These are phyloP conservation scores for Myripristis murdjan DNA, from an alignment of 2,797 vertebrate genomes.

Conservation along the genomic window DNA sequence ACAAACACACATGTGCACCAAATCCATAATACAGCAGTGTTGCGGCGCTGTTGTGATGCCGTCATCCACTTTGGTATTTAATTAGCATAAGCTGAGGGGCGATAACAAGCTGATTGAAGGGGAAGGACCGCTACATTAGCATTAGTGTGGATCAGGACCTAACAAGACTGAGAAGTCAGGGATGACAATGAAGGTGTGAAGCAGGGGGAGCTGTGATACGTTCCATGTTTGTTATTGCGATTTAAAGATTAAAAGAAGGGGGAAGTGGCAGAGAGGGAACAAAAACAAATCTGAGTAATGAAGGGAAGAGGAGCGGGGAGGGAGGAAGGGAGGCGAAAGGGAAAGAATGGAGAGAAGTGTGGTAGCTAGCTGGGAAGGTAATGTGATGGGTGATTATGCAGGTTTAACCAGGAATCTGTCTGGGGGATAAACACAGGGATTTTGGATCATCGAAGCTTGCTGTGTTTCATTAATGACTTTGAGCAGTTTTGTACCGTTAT, in stretches of 20 bases:
- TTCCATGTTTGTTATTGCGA: slow-evolving; percentile 19
- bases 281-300: slow-evolving; percentile 31
- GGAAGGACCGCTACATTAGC: slow-evolving; percentile 57
- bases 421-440: slow-evolving; percentile 56
- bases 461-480: slow-evolving; percentile 64
- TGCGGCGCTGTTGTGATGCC: slow-evolving; percentile 26
- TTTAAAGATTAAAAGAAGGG: slow-evolving; percentile 15
- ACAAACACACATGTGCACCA: slow-evolving; percentile 30
- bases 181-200: slow-evolving; percentile 53
- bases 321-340: slow-evolving; percentile 10
- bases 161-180: slow-evolving; percentile 44
- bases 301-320: slow-evolving; percentile 23
- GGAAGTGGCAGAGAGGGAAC: slow-evolving; percentile 25
- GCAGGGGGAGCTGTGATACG: slow-evolving; percentile 51
- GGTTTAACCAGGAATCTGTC: slow-evolving; percentile 61
- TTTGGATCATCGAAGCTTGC: slow-evolving; percentile 57
- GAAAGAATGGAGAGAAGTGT: slow-evolving; percentile 34
- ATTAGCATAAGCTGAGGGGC: slow-evolving; percentile 67
- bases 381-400: slow-evolving; percentile 64
- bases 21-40: slow-evolving; percentile 28
- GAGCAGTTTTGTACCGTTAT: slow-evolving; percentile 44
- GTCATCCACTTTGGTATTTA: slow-evolving; percentile 64
- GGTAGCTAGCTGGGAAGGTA: slow-evolving; percentile 37
- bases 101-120: slow-evolving; percentile 66
- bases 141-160: slow-evolving; percentile 61